Base-by-base conservation (phyloP, 2,888 invertebrate species). In the Calameuta pallipes region DNA sequence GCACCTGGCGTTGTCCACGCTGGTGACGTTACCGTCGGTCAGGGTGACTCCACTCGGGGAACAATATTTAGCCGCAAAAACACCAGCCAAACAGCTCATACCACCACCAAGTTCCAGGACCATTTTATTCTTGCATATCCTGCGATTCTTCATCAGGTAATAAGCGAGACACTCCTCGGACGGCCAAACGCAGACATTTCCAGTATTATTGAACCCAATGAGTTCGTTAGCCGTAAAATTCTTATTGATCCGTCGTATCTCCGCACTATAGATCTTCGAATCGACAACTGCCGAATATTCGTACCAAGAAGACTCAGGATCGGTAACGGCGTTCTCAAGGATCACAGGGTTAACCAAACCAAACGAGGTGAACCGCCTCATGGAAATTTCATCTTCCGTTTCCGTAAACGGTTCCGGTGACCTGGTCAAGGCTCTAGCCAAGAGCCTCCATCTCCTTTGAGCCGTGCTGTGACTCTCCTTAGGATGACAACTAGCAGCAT, bases 91-190 rank as follows among this genome's bases (percentile, higher is more conserved):
- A 84, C 96, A 96, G 33, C 96, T 96, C 95, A 97, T 97, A 4
- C 97, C 97, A 31, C 97, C 97, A 3, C 97, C 97, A 73, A 97
- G 92, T 90, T 97, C 97, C 85, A 96, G 92, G 36, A 97, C 94
- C 87, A 92, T 93, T 89, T 95, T 95, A 81, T 93, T 93, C n/a
- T 93, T 92, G 90, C 96, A 96, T 70, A 94, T 90, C n/a, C 92
- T 87, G 75, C 93, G 91, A 88, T 96, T 94, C 83, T 94, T 93
- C 78, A 96, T 92, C 73, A 94, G 92, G 87, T 95, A 95, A 84
- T 95, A 95, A 4, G 95, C 94, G 75, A 96, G 90, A 4, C 96
- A 94, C 90, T 96, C 96, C 91, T 96, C 96, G 0, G 96, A 96
- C 23, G 96, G 96, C 96, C 96, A 96, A 9, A 96, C 94, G 90